Conservation (phyloP, 92 coral and sea anemone species). For the Pocillopora meandrina region DNA sequence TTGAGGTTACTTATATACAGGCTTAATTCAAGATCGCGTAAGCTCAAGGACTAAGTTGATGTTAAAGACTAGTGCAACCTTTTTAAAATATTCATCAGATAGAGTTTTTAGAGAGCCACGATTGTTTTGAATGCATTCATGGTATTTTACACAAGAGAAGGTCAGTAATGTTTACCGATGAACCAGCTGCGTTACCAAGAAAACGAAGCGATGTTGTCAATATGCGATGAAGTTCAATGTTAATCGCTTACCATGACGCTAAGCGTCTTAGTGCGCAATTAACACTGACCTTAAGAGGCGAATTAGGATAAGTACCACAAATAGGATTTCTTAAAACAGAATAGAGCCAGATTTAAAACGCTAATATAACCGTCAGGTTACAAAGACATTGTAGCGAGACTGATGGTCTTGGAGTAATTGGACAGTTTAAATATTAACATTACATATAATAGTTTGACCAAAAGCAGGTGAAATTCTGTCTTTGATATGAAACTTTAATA, state of each 20-base stretch:
- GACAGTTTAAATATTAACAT: neutral
- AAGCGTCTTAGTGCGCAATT: no score
- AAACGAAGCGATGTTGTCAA: neutral
- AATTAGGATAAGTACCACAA: neutral
- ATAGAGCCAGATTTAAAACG: neutral
- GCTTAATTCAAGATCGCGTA: no score
- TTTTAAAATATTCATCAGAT: neutral
- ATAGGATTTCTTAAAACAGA: neutral
- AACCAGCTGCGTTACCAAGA: neutral
- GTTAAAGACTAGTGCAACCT: no score
- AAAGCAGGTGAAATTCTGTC: neutral
- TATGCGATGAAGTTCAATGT: neutral
- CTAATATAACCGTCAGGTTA: neutral
- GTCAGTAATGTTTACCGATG: neutral
- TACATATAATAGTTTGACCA: neutral
- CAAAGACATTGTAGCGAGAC: neutral
- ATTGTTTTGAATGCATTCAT: neutral
- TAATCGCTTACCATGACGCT: neutral
- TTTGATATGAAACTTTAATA: neutral
- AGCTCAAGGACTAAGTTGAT: no score
- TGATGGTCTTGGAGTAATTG: neutral
- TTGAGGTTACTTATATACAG: no score
- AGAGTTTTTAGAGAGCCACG: neutral
- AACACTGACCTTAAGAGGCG: neutral
- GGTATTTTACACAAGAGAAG: neutral